A percentile compares a stretch with the other conserved stretches of the same genome.
Conservation (phyloP, 2,113 vertebrate genomes). For the Talpa occidentalis region DNA sequence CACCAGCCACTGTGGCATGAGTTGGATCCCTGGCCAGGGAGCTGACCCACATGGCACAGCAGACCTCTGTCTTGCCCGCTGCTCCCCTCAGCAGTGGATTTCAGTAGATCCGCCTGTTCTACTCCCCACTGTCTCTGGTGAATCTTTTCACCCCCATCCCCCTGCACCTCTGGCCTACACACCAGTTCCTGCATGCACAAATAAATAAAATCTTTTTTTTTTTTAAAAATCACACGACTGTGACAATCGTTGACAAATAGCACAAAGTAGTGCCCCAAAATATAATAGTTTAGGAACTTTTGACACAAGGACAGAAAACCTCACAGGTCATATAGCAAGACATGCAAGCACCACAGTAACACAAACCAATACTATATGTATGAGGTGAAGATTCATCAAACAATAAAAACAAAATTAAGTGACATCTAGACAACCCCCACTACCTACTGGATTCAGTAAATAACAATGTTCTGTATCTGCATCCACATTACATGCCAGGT, state of each 20-base stretch:
- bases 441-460: not conserved
- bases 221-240: not conserved
- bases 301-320: not conserved
- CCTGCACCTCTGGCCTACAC: too few species aligned
- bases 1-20: too few species aligned
- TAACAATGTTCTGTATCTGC: too few species aligned
- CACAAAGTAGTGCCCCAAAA: not conserved
- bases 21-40: too few species aligned
- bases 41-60: too few species aligned
- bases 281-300: not conserved
- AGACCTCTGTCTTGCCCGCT: too few species aligned
- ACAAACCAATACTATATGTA: not conserved
- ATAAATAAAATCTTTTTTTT: too few species aligned
- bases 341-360: not conserved
- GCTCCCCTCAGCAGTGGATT: too few species aligned
- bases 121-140: too few species aligned
- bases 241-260: not conserved
- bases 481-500: not conserved
- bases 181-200: too few species aligned
- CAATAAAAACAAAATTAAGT: conserved; percentile 19
- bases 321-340: not conserved
- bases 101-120: too few species aligned
- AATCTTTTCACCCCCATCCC: too few species aligned
- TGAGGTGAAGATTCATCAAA: not conserved
- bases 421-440: not conserved